These are phyloP conservation scores for Melieria picta DNA, from an alignment of 2,888 invertebrate species.

Conservation along the genomic window DNA sequence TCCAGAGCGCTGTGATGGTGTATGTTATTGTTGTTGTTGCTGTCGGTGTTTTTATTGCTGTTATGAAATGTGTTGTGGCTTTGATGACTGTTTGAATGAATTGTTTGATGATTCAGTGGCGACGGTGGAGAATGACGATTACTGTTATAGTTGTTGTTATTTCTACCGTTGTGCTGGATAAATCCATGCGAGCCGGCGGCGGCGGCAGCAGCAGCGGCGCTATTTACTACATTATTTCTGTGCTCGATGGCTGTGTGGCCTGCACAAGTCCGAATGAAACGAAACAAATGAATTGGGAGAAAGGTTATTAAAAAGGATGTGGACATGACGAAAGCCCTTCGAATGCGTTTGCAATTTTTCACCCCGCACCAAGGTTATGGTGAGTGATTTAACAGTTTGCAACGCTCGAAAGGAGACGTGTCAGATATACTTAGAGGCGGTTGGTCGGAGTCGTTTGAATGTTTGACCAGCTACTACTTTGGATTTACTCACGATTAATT, in stretches of 20 bases:
- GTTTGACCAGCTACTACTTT: too few species aligned
- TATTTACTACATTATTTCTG: conserved; percentile 42
- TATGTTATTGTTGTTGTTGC: conserved; percentile 44
- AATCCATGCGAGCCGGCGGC: conserved; percentile 41
- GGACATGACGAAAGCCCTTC: too few species aligned
- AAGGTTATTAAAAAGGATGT: too few species aligned
- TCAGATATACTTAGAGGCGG: too few species aligned
- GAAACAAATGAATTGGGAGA: too few species aligned
- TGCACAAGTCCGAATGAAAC: conserved; percentile 14
- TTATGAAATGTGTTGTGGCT: conserved; percentile 41
- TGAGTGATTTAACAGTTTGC: too few species aligned
- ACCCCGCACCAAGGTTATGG: too few species aligned
- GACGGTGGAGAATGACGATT: conserved; percentile 42
- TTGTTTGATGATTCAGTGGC: conserved; percentile 40
- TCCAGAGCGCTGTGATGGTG: conserved; percentile 54
- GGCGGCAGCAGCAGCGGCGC: conserved; percentile 33
- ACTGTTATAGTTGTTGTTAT: conserved; percentile 40
- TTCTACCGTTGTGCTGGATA: conserved; percentile 45
- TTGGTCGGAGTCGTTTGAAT: too few species aligned
- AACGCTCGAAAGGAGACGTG: too few species aligned
- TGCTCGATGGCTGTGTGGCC: conserved; percentile 54
- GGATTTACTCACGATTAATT: conserved; percentile 78
- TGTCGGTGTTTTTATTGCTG: conserved; percentile 35
- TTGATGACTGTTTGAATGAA: conserved; percentile 43
- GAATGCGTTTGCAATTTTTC: too few species aligned